These are phyloP conservation scores for Platynereis dumerilii DNA, from an alignment of 2,888 invertebrate species.

Conservation along the genomic window DNA sequence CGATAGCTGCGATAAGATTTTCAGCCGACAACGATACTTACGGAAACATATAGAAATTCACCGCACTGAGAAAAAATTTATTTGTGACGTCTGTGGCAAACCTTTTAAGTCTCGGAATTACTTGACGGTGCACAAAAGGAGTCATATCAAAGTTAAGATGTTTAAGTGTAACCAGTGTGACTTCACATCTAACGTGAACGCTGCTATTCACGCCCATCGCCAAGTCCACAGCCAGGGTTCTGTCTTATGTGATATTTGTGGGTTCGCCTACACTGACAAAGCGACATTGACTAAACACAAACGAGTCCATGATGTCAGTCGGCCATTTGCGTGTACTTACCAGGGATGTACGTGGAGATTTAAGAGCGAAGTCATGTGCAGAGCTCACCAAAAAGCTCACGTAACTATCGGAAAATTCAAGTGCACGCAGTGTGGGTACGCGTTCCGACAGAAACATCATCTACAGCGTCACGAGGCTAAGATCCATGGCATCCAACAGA, in stretches of 20 bases:
- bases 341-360: conserved; percentile 59
- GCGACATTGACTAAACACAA: conserved; percentile 57
- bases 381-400: conserved; percentile 53
- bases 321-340: conserved; percentile 53
- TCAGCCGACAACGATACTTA: conserved; percentile 49
- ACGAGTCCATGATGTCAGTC: conserved; percentile 52
- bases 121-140: conserved; percentile 47
- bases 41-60: conserved; percentile 49
- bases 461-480: conserved; percentile 51
- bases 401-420: conserved; percentile 50
- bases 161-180: conserved; percentile 53
- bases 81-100: conserved; percentile 56
- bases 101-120: conserved; percentile 52
- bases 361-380: conserved; percentile 52
- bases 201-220: conserved; percentile 54
- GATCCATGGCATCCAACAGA: conserved; percentile 46
- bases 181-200: conserved; percentile 50
- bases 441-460: conserved; percentile 59
- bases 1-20: conserved; percentile 50
- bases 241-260: conserved; percentile 57
- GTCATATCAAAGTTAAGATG: conserved; percentile 42
- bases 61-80: conserved; percentile 43
- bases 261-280: conserved; percentile 54
- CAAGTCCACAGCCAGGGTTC: conserved; percentile 55
- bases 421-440: conserved; percentile 51